These are phyloP conservation scores for Pristionchus maxplancki DNA, from an alignment of 2,888 invertebrate species.

Conservation along the genomic window DNA sequence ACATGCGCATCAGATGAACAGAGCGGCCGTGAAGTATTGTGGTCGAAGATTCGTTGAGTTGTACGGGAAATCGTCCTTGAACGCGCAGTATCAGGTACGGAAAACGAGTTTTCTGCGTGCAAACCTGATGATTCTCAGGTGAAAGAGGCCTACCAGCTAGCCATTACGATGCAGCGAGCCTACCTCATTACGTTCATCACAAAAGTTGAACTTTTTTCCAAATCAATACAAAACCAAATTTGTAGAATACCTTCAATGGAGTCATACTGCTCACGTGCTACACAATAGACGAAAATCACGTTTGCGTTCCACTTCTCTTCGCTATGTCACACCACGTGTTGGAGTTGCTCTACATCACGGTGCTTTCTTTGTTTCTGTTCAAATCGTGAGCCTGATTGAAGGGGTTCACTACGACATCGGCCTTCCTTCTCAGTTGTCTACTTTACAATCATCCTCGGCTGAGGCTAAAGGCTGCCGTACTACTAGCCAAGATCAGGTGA, in stretches of 20 bases:
- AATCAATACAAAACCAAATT: not conserved
- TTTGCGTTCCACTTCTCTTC: not conserved
- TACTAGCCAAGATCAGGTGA: not conserved
- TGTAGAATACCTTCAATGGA: not conserved
- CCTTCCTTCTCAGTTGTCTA: not conserved
- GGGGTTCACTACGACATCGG: not conserved
- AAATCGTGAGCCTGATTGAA: not conserved
- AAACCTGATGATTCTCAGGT: not conserved
- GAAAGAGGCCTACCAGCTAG: not conserved
- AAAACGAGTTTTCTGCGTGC: too few relatives aligned
- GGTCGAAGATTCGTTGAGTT: not conserved
- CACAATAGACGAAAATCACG: not conserved
- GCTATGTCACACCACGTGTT: not conserved
- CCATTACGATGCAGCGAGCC: not conserved
- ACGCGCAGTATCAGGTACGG: slow-evolving; percentile 23
- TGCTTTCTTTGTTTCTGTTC: not conserved
- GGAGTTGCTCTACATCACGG: not conserved
- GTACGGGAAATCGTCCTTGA: not conserved
- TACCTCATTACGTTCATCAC: not conserved
- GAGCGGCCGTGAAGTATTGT: not conserved
- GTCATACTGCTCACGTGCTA: not conserved
- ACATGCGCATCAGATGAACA: slow-evolving; percentile 27
- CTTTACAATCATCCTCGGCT: not conserved
- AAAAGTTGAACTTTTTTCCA: not conserved
- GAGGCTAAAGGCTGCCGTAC: not conserved